Percentiles rank a stretch among this genome's conserved stretches.
Conservation (phyloP, 2,113 vertebrate genomes). For the Ptilonorhynchus violaceus region DNA sequence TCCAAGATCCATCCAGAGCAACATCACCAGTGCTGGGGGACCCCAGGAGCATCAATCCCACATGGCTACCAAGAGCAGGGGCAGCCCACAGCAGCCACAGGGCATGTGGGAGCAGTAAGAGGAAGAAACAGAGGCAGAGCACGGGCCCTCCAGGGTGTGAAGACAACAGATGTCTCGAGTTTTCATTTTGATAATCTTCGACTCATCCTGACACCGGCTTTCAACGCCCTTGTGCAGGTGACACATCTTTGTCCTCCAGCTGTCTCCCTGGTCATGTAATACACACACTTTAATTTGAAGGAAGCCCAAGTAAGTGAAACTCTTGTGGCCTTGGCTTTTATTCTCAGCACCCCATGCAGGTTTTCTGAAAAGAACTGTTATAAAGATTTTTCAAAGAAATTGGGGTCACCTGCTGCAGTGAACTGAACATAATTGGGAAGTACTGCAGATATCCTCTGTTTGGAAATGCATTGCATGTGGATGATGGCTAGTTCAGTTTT, state of each 20-base stretch:
- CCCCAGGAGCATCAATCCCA: not conserved
- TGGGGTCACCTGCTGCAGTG: conserved; percentile 34
- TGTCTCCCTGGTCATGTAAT: not conserved
- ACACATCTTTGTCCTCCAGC: not conserved
- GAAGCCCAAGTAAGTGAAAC: not conserved
- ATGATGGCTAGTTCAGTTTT: conserved; percentile 11
- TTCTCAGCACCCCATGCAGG: not conserved
- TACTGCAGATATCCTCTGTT: conserved; percentile 22
- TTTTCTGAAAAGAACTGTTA: conserved; percentile 46
- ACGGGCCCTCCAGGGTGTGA: not conserved
- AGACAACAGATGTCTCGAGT: not conserved
- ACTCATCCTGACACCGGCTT: not conserved
- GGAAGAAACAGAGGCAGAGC: not conserved
- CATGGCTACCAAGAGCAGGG: not conserved
- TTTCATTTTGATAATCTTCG: not conserved
- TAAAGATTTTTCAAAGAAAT: conserved; percentile 49
- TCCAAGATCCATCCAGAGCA: not conserved
- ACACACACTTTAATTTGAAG: not conserved
- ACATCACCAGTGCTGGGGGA: accelerated
- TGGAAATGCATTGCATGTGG: conserved; percentile 32
- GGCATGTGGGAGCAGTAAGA: not conserved
- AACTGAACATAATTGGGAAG: conserved; percentile 56
- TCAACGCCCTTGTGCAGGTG: not conserved
- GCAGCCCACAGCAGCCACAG: not conserved
- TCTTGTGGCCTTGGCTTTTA: conserved; percentile 12